Conservation (phyloP, 2,888 invertebrate genomes). For the Orthosia cruda region DNA sequence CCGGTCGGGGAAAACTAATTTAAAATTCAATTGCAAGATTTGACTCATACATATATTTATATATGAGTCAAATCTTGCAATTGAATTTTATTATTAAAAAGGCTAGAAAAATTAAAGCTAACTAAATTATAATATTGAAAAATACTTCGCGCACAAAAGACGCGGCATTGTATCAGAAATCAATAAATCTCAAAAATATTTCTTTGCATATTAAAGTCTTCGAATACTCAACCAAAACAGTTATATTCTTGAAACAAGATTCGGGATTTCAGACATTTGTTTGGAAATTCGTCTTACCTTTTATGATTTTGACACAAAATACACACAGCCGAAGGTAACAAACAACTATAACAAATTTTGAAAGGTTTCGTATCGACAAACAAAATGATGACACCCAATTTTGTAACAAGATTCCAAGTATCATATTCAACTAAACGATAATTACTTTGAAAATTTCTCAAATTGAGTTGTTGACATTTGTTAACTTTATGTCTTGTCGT, state of each 20-base stretch:
- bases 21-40: too few species aligned
- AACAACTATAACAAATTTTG: slow-evolving; percentile 17
- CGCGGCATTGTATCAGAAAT: too few species aligned
- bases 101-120: too few species aligned
- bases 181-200: neutral
- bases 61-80: too few species aligned
- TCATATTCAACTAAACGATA: slow-evolving; percentile 32
- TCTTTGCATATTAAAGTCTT: neutral
- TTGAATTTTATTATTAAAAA: too few species aligned
- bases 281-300: neutral
- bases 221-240: neutral
- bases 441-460: slow-evolving; percentile 47
- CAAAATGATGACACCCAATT: slow-evolving; percentile 57
- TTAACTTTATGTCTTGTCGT: slow-evolving; percentile 5
- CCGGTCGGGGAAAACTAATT: too few species aligned
- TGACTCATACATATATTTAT: too few species aligned
- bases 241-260: neutral
- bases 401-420: slow-evolving; percentile 32
- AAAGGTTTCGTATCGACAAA: slow-evolving; percentile 50
- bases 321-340: slow-evolving; percentile 8
- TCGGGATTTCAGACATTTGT: neutral
- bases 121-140: too few species aligned
- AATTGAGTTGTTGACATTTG: slow-evolving; percentile 52
- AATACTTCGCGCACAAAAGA: too few species aligned
- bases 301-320: slow-evolving; percentile 14